Evolutionary conservation across 2,888 invertebrate species (phyloP), one percentile per base, ranked within the genome.

Genomic region (Catocala nupta): DNA sequence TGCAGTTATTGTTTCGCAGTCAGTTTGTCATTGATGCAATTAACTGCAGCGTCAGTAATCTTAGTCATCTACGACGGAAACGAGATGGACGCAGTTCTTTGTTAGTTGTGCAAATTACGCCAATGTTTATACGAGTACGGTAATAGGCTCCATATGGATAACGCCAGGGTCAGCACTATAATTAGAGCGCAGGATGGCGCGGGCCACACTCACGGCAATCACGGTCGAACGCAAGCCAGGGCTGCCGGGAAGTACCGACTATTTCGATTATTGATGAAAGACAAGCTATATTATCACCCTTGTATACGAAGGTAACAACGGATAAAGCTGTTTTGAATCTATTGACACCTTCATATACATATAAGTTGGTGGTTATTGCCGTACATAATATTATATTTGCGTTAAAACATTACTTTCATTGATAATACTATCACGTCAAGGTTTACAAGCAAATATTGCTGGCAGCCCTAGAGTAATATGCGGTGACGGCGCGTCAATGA

Each of bases 401-500:
- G 45, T 48, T 49, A 61, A 49, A 33, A 36, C 13, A 52, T 56
- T 5, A 13, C 13, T 47, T 65, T 52, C 50, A 70, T 76, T 72
- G 13, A 52, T 56, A 76, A 73, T 66, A 67, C 34, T 57, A 65
- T 77, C 77, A 76, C 79, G 77, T 79, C 65, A 68, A 78, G 62
- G 61, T 66, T 72, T 70, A 68, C 49, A 63, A 51, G 57, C 65
- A 65, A 73, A 72, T 75, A 63, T 61, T 61, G 54, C 45, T 68
- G 70, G 59, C 75, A 80, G 81, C 81, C 77, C 83, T 79, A 71
- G 62, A 59, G 72, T 68, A 75, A 71, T 66, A 71, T 73, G 68
- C 60, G 65, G 71, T 63, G 47, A 45, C 68, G 64, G 66, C 54
- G 69, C 65, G 73, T 76, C 81, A 91, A 91, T 85, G 82, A 87